Evolutionary conservation across 1,140 invertebrate species (phyloP).

Genomic region (Linepithema humile): DNA sequence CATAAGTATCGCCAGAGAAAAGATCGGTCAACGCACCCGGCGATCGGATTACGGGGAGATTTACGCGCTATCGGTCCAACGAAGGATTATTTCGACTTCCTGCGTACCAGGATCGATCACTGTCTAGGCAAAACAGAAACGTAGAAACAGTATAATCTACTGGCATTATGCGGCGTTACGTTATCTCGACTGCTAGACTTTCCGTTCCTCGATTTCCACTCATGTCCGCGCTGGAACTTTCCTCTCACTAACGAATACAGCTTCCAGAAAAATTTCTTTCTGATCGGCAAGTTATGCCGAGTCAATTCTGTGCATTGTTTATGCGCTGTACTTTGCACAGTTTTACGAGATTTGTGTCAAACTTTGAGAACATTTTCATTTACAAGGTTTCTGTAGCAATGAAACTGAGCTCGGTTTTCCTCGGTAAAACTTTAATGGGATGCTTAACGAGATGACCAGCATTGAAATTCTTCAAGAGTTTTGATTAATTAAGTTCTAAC

Average conservation of each 20-base stretch:
- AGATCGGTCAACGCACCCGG: conserved; percentile 33
- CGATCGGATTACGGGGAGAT: conserved; percentile 61
- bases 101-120: conserved; percentile 40
- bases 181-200: conserved; percentile 20
- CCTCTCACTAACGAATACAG: not conserved
- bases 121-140: conserved; percentile 31
- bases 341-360: not conserved
- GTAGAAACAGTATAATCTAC: conserved; percentile 22
- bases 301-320: not conserved
- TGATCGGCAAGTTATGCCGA: not conserved
- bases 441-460: not conserved
- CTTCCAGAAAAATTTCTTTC: not conserved
- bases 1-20: conserved; percentile 54
- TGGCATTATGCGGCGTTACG: conserved; percentile 17
- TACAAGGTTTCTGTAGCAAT: not conserved
- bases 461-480: not conserved
- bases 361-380: not conserved
- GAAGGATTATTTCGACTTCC: conserved; percentile 55
- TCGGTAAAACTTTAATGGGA: not conserved
- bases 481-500: not conserved
- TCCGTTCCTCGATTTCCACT: not conserved
- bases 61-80: conserved; percentile 30
- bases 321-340: not conserved
- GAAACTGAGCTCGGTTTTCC: not conserved
- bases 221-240: not conserved